Evolutionary conservation across 1,140 invertebrate genomes (phyloP).

Genomic region (Eciton burchellii): DNA sequence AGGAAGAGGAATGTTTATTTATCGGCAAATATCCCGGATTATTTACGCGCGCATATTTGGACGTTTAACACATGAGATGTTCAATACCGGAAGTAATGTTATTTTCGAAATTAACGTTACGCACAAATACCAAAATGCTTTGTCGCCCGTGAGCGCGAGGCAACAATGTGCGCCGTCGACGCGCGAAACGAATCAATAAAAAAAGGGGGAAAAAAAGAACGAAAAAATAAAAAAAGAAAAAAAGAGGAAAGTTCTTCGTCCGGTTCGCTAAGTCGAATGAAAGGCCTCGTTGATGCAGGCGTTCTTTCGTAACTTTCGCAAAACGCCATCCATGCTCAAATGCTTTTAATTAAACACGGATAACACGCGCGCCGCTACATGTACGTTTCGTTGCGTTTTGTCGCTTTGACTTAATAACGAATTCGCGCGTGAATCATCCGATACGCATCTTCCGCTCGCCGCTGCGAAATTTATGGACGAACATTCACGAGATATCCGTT

Average conservation of each 20-base stretch:
- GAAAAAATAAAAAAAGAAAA: too few species aligned
- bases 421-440: slow-evolving; percentile 32
- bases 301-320: slow-evolving; percentile 42
- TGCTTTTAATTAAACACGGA: slow-evolving; percentile 57
- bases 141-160: neutral
- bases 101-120: too few species aligned
- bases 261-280: slow-evolving; percentile 28
- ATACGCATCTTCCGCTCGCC: slow-evolving; percentile 8
- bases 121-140: neutral
- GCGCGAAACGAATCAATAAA: slow-evolving; percentile 5
- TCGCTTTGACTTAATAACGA: slow-evolving; percentile 41
- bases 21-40: neutral
- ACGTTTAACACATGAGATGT: too few species aligned
- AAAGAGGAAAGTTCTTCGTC: slow-evolving; percentile 46
- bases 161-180: neutral
- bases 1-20: neutral
- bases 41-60: neutral
- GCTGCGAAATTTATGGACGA: neutral
- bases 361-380: neutral
- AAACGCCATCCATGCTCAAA: slow-evolving; percentile 39
- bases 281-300: slow-evolving; percentile 26
- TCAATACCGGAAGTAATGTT: too few species aligned
- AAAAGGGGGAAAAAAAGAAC: too few species aligned
- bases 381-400: neutral
- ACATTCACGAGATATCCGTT: slow-evolving; percentile 16